Conservation (phyloP, 2,113 vertebrate genomes). For the Epinephelus lanceolatus region DNA sequence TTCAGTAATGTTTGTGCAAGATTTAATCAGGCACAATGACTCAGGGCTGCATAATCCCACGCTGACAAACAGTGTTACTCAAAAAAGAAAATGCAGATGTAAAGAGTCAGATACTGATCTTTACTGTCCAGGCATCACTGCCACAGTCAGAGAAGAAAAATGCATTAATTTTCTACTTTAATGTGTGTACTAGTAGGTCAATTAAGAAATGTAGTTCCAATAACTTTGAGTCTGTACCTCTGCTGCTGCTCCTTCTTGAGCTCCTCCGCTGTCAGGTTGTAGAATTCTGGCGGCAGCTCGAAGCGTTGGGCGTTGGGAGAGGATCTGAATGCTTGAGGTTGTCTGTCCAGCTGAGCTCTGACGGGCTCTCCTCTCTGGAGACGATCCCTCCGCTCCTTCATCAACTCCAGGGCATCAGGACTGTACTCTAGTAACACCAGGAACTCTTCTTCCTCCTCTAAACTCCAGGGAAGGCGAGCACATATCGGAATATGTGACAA, state of each 20-base stretch:
- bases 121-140: background rate
- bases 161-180: background rate
- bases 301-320: slow-evolving; percentile 89
- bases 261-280: slow-evolving; percentile 90
- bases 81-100: background rate
- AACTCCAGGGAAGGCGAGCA: slow-evolving; percentile 12
- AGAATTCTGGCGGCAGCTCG: slow-evolving; percentile 92
- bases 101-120: background rate
- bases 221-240: slow-evolving; percentile 76
- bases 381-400: slow-evolving; percentile 85
- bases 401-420: slow-evolving; percentile 80
- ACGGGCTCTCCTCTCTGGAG: slow-evolving; percentile 88
- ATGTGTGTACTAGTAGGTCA: background rate
- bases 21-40: background rate
- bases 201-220: background rate
- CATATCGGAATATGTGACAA: background rate
- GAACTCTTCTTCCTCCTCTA: slow-evolving; percentile 90
- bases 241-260: slow-evolving; percentile 89
- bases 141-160: background rate
- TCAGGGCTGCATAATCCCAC: background rate
- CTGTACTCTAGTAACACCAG: slow-evolving; percentile 86
- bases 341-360: slow-evolving; percentile 89
- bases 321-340: slow-evolving; percentile 84
- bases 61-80: background rate
- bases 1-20: background rate